Evolutionary conservation across 2,797 vertebrate genomes (phyloP), one percentile per base, ranked within the genome.

Genomic region (Hydrocynus forskahlii): DNA sequence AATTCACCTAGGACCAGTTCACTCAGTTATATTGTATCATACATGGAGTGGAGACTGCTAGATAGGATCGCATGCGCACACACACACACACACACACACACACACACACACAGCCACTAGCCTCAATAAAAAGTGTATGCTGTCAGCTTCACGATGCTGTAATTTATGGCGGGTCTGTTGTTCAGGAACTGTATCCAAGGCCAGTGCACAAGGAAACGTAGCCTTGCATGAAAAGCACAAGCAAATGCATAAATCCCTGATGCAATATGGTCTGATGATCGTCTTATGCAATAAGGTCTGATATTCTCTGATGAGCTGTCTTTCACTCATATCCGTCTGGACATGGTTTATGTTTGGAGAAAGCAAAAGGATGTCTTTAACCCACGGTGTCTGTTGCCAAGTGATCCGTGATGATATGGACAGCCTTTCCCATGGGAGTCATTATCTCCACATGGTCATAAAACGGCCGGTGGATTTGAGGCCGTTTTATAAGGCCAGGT

Each of bases 261-360:
- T 1, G 12, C 13, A 23, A 12, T 3, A 43, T 12, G 64, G 64
- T 40, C 64, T 67, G 64, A n/a, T 43, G 64, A 19, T n/a, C 16
- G n/a, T 43, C 19, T 19, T n/a, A 43, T n/a, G 38, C 40, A 40
- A 40, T 9, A 35, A 5, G 25, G 12, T 63, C 62, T 62, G 59
- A 25, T 62, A 63, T 63, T 25, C 25, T 64, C 63, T n/a, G 63
- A 66, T 66, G 35, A 38, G 64, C 43, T 43, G 38, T 43, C 1
- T 43, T 43, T 67, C 8, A 14, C 43, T 23, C 43, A 2, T 69
- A 16, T 23, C 67, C 67, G 19, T 48, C 67, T 50, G 66, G 40
- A 21, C 66, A 3, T 68, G n/a, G 66, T 43, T 68, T 68, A 68
- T 45, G 67, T 69, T 69, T 50, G n/a, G 40, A 43, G 64, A 67